Conservation (phyloP, 1,140 invertebrate species). For the Eciton burchellii region DNA sequence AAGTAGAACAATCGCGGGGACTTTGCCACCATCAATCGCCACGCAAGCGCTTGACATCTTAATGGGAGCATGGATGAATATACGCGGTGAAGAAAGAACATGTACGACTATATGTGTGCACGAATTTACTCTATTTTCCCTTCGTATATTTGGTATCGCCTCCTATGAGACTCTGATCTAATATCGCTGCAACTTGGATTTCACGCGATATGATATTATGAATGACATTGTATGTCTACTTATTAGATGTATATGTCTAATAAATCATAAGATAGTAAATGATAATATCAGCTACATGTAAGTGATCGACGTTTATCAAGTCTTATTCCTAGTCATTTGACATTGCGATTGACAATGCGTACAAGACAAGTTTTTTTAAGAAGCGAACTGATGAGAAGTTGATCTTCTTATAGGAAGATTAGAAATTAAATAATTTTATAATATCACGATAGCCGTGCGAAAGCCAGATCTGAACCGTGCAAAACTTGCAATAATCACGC, state of each 20-base stretch:
- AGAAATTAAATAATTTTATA: too few species aligned
- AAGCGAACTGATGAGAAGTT: background rate
- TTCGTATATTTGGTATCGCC: conserved; percentile 45
- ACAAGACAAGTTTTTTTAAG: too few species aligned
- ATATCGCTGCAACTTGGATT: background rate
- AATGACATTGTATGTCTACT: conserved; percentile 21
- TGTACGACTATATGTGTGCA: background rate
- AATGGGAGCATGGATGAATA: conserved; percentile 1
- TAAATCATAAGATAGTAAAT: conserved; percentile 41
- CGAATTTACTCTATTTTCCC: conserved; percentile 27
- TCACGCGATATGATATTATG: background rate
- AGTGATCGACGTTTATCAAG: conserved; percentile 15
- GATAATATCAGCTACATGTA: background rate
- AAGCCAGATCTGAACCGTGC: background rate
- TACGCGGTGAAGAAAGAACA: conserved; percentile 15
- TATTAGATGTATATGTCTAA: conserved; percentile 58
- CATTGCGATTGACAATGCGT: too few species aligned
- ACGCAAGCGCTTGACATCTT: conserved; percentile 35
- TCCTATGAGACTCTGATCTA: conserved; percentile 25
- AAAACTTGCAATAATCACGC: background rate
- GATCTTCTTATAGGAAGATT: too few species aligned
- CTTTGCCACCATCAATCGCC: background rate
- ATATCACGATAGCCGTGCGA: too few species aligned
- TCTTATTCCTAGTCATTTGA: background rate
- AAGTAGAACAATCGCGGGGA: conserved; percentile 72